Base-by-base conservation (phyloP, 2,797 vertebrate genomes). In the Pogonophryne albipinna region DNA sequence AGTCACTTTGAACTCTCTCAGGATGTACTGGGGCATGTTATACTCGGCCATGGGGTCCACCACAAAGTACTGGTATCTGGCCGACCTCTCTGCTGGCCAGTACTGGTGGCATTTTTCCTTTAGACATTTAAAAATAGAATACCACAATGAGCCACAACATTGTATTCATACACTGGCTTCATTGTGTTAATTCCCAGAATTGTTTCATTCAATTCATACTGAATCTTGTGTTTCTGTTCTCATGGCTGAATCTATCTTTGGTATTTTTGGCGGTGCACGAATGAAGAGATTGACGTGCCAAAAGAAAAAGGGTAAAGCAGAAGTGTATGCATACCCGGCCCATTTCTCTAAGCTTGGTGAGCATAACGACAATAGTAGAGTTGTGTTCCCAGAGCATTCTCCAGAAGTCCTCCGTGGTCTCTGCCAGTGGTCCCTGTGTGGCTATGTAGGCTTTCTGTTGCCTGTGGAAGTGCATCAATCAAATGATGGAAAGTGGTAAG, bases 361-460 rank as follows among this genome's bases (percentile, higher is more conserved):
- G 96, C 98, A 99, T 99, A 76, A 99, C 98, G 13, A 99, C 97
- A 46, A 99, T 99, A 73, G 98, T 99, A 66, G 98, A 99, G 92
- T 99, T 99, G 93, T 99, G 98, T 70, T 99, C 98, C 98, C 98
- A 99, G 57, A 99, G 97, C 98, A 99, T 99, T 88, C 98, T 95
- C 98, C 98, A 99, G 92, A 99, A 99, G 90, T 99, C 98, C 92
- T 99, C 98, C 17, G 98, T 99, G 88, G 98, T 99, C 94, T 99
- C 98, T 79, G 98, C 97, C 94, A 99, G 91, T 59, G 98, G 98
- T 68, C 98, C 98, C 90, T 99, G 98, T 69, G 98, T 99, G 91
- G 98, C 98, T 61, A 99, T 99, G 83, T 99, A 99, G 79, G 98
- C 98, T 94, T 98, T 99, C 91, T 99, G 98, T 92, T 99, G 98